phyloP scores from a whole-genome alignment of 2,113 vertebrate genomes.

The Antennarius striatus region DNA sequence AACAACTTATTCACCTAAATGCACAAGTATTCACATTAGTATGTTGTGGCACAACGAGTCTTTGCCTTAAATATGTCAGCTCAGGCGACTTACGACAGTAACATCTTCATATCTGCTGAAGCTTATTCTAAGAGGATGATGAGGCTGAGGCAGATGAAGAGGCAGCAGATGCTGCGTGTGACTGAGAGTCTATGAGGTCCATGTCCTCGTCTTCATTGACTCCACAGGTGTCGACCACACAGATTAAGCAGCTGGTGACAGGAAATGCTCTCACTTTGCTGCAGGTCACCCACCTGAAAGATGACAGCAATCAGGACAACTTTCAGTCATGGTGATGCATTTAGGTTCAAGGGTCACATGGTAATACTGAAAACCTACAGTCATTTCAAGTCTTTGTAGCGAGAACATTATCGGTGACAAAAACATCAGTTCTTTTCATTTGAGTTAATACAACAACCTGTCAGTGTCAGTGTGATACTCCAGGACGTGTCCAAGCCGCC shows the following conservation, averaged over 20 bases:
- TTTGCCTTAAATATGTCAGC: neutral
- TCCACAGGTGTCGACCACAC: slow-evolving; percentile 95
- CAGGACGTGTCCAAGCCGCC: slow-evolving; percentile 91
- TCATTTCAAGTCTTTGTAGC: too few species aligned
- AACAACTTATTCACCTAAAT: neutral
- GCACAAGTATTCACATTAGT: slow-evolving; percentile 1
- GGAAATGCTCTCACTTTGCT: slow-evolving; percentile 95
- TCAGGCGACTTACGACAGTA: neutral
- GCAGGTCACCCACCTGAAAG: slow-evolving; percentile 83
- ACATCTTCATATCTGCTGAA: neutral
- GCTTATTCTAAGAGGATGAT: slow-evolving; percentile 32
- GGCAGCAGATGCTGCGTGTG: slow-evolving; percentile 18
- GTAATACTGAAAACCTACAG: too few species aligned
- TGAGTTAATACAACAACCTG: slow-evolving; percentile 72
- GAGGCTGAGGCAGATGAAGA: slow-evolving; percentile 35
- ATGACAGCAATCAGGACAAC: neutral
- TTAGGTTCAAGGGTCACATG: neutral
- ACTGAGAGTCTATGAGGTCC: slow-evolving; percentile 70
- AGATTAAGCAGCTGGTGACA: slow-evolving; percentile 95
- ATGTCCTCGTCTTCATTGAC: slow-evolving; percentile 90
- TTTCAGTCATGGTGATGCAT: neutral
- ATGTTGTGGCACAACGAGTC: neutral
- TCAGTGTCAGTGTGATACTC: slow-evolving; percentile 95
- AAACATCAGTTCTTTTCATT: neutral
- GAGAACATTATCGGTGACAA: neutral